These are phyloP conservation scores for Phasia obesa DNA, from an alignment of 2,888 invertebrate genomes.

Conservation along the genomic window DNA sequence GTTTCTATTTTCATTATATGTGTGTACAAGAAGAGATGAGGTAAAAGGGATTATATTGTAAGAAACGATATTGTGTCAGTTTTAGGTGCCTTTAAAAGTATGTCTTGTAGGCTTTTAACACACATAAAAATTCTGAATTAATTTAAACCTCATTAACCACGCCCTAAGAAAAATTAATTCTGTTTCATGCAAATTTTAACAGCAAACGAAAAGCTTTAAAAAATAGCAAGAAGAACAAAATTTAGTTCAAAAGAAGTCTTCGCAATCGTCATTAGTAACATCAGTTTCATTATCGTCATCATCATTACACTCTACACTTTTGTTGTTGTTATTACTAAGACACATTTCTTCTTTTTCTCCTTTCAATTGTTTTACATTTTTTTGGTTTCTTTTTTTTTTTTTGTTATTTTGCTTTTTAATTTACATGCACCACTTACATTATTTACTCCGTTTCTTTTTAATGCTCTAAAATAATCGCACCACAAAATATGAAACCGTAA, in stretches of 20 bases:
- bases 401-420: neutral
- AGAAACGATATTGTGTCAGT: slow-evolving; percentile 29
- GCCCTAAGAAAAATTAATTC: neutral
- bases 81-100: slow-evolving; percentile 1
- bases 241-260: neutral
- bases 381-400: neutral
- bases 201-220: neutral
- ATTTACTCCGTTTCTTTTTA: slow-evolving; percentile 37
- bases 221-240: neutral
- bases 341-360: neutral
- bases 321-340: neutral
- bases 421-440: slow-evolving; percentile 36
- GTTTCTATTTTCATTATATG: slow-evolving; percentile 41
- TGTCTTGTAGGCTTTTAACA: no score
- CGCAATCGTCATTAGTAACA: slow-evolving; percentile 1
- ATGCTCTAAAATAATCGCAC: slow-evolving; percentile 40
- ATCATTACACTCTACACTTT: neutral
- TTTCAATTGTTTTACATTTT: slow-evolving; percentile 26
- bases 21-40: slow-evolving; percentile 12
- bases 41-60: slow-evolving; percentile 42
- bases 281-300: neutral
- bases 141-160: neutral
- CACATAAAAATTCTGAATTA: neutral
- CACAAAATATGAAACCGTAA: slow-evolving; percentile 41
- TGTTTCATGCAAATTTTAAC: neutral